Percentiles rank a stretch among this genome's conserved stretches.
Evolutionary conservation across 2,113 vertebrate species (phyloP).

Genomic region (Phrynosoma platyrhinos): DNA sequence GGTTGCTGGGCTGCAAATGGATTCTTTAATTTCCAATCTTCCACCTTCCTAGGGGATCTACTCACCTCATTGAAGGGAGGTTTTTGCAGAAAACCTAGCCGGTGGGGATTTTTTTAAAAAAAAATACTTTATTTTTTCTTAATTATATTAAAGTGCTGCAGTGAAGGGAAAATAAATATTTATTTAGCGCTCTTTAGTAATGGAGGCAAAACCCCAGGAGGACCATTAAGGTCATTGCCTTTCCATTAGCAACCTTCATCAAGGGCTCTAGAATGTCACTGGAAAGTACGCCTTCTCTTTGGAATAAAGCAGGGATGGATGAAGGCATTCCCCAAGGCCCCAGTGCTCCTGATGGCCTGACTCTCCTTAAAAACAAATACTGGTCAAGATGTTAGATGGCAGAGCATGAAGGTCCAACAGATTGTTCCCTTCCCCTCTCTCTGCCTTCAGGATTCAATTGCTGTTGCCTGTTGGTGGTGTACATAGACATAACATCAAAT

Average conservation of each 20-base stretch:
- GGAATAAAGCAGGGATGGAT: background rate
- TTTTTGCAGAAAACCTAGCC: conserved; percentile 39
- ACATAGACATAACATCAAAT: no score
- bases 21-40: conserved; percentile 45
- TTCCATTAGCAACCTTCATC: conserved; percentile 25
- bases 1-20: conserved; percentile 45
- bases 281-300: background rate
- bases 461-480: no score
- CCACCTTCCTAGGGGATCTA: conserved; percentile 25
- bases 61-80: conserved; percentile 27
- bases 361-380: no score
- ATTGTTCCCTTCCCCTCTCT: no score
- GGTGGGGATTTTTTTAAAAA: background rate
- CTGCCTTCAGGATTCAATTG: no score
- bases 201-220: conserved; percentile 24
- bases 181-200: conserved; percentile 50
- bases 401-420: no score
- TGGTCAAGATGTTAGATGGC: no score
- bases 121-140: conserved; percentile 23
- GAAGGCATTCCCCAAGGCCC: no score
- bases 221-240: conserved; percentile 1
- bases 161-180: conserved; percentile 57
- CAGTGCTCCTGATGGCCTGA: no score
- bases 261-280: background rate
- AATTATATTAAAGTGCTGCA: conserved; percentile 39